phyloP scores from a whole-genome alignment of 2,113 vertebrate species.

The Thunnus maccoyii region DNA sequence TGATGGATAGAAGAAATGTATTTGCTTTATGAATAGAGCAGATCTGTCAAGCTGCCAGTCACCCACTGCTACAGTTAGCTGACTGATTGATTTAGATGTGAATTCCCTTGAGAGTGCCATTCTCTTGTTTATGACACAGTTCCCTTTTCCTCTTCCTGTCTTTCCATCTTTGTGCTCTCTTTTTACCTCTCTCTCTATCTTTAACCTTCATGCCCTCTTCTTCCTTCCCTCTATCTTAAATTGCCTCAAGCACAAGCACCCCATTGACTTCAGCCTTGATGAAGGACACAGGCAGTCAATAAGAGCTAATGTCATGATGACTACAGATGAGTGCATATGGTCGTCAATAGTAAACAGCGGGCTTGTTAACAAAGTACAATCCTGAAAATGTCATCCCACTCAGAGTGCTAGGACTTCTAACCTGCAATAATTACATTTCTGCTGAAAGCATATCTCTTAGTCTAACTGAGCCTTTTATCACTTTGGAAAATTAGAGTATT shows the following conservation, averaged over 20 bases:
- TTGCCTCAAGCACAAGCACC: constrained; percentile 19
- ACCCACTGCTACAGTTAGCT: constrained; percentile 42
- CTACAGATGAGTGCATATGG: constrained; percentile 36
- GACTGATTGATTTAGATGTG: constrained; percentile 67
- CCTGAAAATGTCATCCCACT: constrained; percentile 35
- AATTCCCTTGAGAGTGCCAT: constrained; percentile 61
- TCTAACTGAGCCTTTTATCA: neutral
- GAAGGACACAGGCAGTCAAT: constrained; percentile 53
- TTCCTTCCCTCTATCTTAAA: constrained; percentile 6
- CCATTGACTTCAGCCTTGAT: constrained; percentile 47
- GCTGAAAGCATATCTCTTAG: constrained; percentile 12
- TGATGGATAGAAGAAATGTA: constrained; percentile 58
- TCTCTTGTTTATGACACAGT: constrained; percentile 42
- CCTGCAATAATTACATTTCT: constrained; percentile 8
- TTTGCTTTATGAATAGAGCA: constrained; percentile 61
- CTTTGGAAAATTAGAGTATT: neutral
- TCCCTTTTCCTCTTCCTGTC: constrained; percentile 4
- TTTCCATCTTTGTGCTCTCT: constrained; percentile 5
- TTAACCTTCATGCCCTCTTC: neutral
- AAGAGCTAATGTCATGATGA: constrained; percentile 34
- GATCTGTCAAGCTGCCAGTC: constrained; percentile 69
- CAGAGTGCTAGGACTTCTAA: neutral
- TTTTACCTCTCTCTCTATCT: neutral
- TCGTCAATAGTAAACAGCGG: constrained; percentile 35
- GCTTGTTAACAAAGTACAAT: constrained; percentile 19